Evolutionary conservation across 1,140 invertebrate species (phyloP), one percentile per base, ranked within the genome.

Genomic region (Megalonaias nervosa): DNA sequence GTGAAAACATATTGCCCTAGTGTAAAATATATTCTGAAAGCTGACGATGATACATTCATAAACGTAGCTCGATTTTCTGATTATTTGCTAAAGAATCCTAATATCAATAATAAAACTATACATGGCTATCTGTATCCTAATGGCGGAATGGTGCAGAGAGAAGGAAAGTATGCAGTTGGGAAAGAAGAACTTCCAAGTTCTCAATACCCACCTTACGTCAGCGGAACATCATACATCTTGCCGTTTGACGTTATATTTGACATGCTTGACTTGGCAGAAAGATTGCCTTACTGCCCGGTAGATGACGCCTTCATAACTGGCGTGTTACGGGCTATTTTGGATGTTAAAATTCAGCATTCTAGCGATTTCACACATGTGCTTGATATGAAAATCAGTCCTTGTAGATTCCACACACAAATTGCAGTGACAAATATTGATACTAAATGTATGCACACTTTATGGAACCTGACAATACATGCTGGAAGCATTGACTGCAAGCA

Each of bases 41-140:
- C 56, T 56, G 67, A 69, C 26, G 67, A 69, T 12, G 67, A 69
- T 23, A 55, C 55, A 9, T 69, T 69, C n/a, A 57, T 69, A 57
- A 26, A 69, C 5, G 38, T 69, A 0, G 67, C 26, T 57, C 21
- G 21, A 48, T 48, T 69, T 11, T 12, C 58, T 57, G 21, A 69
- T 21, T n/a, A 69, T 21, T 57, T 69, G 58, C 13, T 21, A 12
- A 16, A 19, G 15, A 17, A 21, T n/a, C 9, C 26, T 13, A n/a
- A 15, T 23, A 17, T n/a, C 31, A 12, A 17, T 57, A 69, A 69
- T n/a, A 57, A 23, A 14, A 55, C 11, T 19, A 23, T 69, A 15
- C 58, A 55, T 57, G 67, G 67, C 0, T 48, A 58, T 6, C 12
- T 69, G 15, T 69, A 69, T n/a, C 26, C 16, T 58, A 57, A 57